Percentiles rank a stretch among this genome's conserved stretches.
These are phyloP conservation scores for Subanguina moxae DNA, from an alignment of 1,140 invertebrate genomes.

Conservation along the genomic window DNA sequence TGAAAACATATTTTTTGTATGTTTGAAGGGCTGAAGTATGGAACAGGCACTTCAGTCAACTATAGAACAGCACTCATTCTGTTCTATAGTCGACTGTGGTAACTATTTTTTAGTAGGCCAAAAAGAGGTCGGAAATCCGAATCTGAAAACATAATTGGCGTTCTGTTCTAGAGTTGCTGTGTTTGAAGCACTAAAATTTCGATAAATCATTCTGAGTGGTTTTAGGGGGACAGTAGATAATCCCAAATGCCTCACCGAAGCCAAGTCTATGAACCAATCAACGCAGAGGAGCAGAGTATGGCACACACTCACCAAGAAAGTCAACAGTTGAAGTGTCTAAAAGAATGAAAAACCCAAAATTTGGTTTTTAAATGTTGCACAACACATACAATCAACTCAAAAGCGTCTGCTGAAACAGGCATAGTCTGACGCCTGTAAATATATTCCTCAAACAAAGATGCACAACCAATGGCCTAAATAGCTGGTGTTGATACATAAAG, in stretches of 20 bases:
- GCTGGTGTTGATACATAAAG: neutral
- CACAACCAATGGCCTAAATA: neutral
- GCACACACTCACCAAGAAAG: constrained; percentile 47
- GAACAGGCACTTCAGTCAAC: too few relatives aligned
- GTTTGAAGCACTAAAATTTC: too few relatives aligned
- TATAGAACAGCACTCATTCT: too few relatives aligned
- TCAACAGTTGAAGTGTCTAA: constrained; percentile 44
- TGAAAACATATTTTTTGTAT: too few relatives aligned
- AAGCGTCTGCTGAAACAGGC: neutral
- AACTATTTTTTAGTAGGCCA: too few relatives aligned
- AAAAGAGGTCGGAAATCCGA: too few relatives aligned
- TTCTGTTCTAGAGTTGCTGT: too few relatives aligned
- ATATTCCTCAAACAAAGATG: neutral
- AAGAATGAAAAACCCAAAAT: constrained; percentile 7
- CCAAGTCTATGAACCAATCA: constrained; percentile 54
- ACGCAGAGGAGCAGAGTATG: constrained; percentile 49
- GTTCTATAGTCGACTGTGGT: too few relatives aligned
- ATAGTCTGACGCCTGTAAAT: neutral
- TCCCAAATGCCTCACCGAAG: constrained; percentile 35
- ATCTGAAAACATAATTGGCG: too few relatives aligned
- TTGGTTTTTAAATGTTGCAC: neutral
- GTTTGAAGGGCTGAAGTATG: too few relatives aligned
- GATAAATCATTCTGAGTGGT: too few relatives aligned
- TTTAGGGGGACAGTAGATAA: too few relatives aligned
- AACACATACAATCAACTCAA: neutral